phyloP scores from a whole-genome alignment of 30 jellyfish, hydroid and myxozoan genomes.

The Chironex yamaguchii region DNA sequence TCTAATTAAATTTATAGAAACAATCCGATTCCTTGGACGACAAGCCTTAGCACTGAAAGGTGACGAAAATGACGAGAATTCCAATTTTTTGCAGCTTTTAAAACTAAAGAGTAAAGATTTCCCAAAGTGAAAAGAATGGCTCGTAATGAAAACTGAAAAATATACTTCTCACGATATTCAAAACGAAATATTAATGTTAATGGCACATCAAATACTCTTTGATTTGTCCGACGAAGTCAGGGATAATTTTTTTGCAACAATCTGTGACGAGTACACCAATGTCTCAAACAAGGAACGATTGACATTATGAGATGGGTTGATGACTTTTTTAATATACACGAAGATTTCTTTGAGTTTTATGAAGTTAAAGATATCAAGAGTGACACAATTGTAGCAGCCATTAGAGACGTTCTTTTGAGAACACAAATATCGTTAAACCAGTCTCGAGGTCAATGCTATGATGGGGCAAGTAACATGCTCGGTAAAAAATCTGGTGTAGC shows the following conservation, averaged over 20 bases:
- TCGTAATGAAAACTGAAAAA: constrained; percentile 6
- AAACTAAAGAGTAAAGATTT: constrained; percentile 2
- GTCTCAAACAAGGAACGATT: constrained; percentile 38
- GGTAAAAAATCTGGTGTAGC: constrained; percentile 40
- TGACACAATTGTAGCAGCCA: constrained; percentile 43
- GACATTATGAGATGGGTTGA: constrained; percentile 59
- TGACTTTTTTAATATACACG: constrained; percentile 21
- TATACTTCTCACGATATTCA: constrained; percentile 39
- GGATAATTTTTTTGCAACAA: no score
- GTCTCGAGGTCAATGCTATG: neutral
- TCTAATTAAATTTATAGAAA: constrained; percentile 30
- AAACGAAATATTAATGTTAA: constrained; percentile 17
- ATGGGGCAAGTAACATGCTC: constrained; percentile 51
- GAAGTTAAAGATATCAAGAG: constrained; percentile 22
- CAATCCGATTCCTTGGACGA: constrained; percentile 38
- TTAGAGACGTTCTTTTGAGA: constrained; percentile 20
- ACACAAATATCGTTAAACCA: neutral
- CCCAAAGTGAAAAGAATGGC: constrained; percentile 30
- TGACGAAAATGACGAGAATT: constrained; percentile 35
- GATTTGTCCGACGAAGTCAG: constrained; percentile 38
- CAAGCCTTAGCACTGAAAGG: constrained; percentile 68
- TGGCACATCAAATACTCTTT: constrained; percentile 17
- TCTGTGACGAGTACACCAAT: constrained; percentile 68
- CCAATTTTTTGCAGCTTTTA: constrained; percentile 39
- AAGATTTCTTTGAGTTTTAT: constrained; percentile 56